These are phyloP conservation scores for Chrysocyon brachyurus DNA, from an alignment of 2,797 vertebrate genomes.

Conservation along the genomic window DNA sequence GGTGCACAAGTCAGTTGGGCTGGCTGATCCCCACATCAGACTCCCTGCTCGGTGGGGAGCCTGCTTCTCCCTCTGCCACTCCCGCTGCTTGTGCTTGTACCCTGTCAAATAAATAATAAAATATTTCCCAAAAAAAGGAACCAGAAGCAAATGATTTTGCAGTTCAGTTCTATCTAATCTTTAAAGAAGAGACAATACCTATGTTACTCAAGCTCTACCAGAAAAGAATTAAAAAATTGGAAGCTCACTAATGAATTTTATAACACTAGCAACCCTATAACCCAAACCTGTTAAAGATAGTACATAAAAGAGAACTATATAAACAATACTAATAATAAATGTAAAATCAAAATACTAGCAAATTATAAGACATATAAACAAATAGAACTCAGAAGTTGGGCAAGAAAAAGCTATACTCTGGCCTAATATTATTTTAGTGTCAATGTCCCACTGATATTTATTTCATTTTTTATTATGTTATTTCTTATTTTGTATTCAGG, in stretches of 20 bases:
- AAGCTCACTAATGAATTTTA: slow-evolving; percentile 46
- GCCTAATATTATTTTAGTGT: not conserved
- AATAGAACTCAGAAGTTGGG: not conserved
- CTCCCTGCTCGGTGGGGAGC: too few species aligned
- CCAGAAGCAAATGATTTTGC: not conserved
- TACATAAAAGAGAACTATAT: slow-evolving; percentile 34
- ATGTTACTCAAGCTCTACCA: not conserved
- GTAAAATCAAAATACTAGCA: slow-evolving; percentile 45
- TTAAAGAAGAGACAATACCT: not conserved
- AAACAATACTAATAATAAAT: slow-evolving; percentile 31
- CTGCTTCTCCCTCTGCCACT: too few species aligned
- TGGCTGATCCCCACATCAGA: too few species aligned
- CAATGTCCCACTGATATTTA: not conserved
- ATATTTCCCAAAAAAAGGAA: not conserved
- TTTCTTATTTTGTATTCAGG: not conserved
- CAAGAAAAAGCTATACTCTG: not conserved
- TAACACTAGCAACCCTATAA: slow-evolving; percentile 33
- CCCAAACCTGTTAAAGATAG: not conserved
- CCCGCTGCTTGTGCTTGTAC: too few species aligned
- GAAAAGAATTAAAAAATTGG: not conserved
- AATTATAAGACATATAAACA: slow-evolving; percentile 32
- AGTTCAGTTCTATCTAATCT: slow-evolving; percentile 18
- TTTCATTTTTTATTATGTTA: slow-evolving; percentile 46
- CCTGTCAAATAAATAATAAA: too few species aligned
- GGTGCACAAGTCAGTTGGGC: too few species aligned